Evolutionary conservation across 2,113 vertebrate species (phyloP).

Genomic region (Phyllostomus discolor): DNA sequence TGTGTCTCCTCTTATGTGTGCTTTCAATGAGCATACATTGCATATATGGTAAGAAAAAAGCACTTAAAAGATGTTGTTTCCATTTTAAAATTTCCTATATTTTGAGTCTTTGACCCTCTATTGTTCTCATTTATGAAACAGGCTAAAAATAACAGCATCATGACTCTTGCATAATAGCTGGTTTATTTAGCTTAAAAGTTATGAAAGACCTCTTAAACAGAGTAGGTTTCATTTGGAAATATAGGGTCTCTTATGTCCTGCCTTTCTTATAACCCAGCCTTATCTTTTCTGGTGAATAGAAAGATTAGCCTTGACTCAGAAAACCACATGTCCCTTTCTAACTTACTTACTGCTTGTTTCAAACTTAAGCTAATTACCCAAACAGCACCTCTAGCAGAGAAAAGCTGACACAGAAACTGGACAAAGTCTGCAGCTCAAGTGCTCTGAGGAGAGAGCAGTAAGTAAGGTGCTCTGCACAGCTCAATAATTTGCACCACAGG

Average conservation of each 20-base stretch:
- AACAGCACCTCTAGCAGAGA: constrained; percentile 15
- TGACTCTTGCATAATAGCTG: not conserved
- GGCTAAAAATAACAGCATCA: not conserved
- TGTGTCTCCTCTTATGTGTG: not conserved
- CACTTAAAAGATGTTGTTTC: not conserved
- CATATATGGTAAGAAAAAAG: not conserved
- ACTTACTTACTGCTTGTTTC: constrained; percentile 21
- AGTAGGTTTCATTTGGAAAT: not conserved
- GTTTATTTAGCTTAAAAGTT: not conserved
- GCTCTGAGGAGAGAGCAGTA: constrained; percentile 64
- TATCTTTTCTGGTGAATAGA: not conserved
- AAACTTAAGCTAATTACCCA: constrained; percentile 37
- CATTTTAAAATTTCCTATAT: not conserved
- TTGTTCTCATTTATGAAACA: not conserved
- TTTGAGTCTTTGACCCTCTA: not conserved
- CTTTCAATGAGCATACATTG: not conserved
- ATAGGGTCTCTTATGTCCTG: not conserved
- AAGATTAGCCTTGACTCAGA: not conserved
- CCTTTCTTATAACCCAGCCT: not conserved
- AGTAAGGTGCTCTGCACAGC: constrained; percentile 71
- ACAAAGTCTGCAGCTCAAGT: constrained; percentile 47
- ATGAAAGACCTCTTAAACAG: not conserved
- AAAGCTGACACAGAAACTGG: constrained; percentile 65
- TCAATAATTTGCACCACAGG: constrained; percentile 69
- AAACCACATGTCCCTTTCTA: not conserved